Evolutionary conservation across 2,797 vertebrate genomes (phyloP), one percentile per base, ranked within the genome.

Genomic region (Botia almorhae): DNA sequence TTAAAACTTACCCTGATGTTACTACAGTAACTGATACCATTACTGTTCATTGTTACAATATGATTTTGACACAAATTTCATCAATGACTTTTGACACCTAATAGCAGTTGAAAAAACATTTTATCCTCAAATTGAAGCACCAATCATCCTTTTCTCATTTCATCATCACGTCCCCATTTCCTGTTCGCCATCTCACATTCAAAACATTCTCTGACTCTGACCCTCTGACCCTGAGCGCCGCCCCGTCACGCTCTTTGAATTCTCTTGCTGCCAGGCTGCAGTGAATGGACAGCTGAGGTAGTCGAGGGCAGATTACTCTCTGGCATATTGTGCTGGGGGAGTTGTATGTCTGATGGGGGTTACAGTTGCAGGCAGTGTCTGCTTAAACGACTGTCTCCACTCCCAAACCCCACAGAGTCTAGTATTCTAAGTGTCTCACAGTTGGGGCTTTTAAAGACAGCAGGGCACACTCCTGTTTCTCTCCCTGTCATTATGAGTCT

Each of bases 321-420:
- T 71, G 55, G 63, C 33, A 39, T 65, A 75, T 79, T 71, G 77
- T 55, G 39, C 53, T 21, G 67, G 43, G 50, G 50, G 50, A 63
- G 72, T 61, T 72, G 69, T 23, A 56, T n/a, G 43, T 69, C 65
- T 21, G 12, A 67, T 80, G 51, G 39, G 64, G 60, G 61, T 74
- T 68, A 72, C 53, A 68, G 70, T 50, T 74, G 74, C 4, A 79
- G 14, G 48, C 60, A 53, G 8, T 65, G 39, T 23, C 48, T 48
- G 51, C 26, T 64, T 84, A 64, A 82, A 80, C 69, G 77, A 73
- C 64, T 7, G 50, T 74, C 53, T 84, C 69, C 69, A 75, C 46
- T 1, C 19, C 73, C 65, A 70, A 70, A 76, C 43, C 36, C 39
- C 14, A 46, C 10, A n/a, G 63, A 69, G 33, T 13, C 3, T 33